Percentiles rank a stretch among this genome's conserved stretches.
Evolutionary conservation across 2,888 invertebrate genomes (phyloP).

Genomic region (Agriopis aurantiaria): DNA sequence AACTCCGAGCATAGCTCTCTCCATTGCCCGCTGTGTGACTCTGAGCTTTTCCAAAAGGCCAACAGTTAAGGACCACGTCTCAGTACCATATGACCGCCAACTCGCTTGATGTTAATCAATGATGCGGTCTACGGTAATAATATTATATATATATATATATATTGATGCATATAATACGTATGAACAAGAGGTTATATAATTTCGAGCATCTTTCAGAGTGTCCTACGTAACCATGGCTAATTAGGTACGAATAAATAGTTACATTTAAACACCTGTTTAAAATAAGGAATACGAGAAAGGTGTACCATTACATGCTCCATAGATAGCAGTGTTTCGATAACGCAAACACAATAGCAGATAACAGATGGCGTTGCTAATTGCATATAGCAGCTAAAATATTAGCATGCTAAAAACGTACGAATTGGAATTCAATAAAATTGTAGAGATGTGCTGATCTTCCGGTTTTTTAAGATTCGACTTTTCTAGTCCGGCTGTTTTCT

Average conservation of each 20-base stretch:
- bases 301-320: slow-evolving; percentile 18
- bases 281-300: slow-evolving; percentile 10
- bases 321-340: slow-evolving; percentile 13
- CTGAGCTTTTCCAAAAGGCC: too few relatives aligned
- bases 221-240: too few relatives aligned
- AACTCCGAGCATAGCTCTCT: too few relatives aligned
- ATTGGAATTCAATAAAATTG: slow-evolving; percentile 4
- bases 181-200: too few relatives aligned
- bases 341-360: slow-evolving; percentile 16
- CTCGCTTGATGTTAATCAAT: too few relatives aligned
- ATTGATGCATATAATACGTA: too few relatives aligned
- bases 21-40: too few relatives aligned
- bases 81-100: too few relatives aligned
- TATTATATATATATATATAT: too few relatives aligned
- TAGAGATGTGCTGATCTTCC: slow-evolving; percentile 7
- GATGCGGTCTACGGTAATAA: too few relatives aligned
- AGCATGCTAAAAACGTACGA: slow-evolving; percentile 30
- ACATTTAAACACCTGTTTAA: slow-evolving; percentile 16
- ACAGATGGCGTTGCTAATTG: slow-evolving; percentile 44
- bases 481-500: background rate
- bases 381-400: slow-evolving; percentile 39
- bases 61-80: too few relatives aligned
- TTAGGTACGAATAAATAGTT: background rate
- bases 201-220: too few relatives aligned
- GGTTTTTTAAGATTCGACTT: background rate